Evolutionary conservation across 2,797 vertebrate species (phyloP).

Genomic region (Sebastes oblongus): DNA sequence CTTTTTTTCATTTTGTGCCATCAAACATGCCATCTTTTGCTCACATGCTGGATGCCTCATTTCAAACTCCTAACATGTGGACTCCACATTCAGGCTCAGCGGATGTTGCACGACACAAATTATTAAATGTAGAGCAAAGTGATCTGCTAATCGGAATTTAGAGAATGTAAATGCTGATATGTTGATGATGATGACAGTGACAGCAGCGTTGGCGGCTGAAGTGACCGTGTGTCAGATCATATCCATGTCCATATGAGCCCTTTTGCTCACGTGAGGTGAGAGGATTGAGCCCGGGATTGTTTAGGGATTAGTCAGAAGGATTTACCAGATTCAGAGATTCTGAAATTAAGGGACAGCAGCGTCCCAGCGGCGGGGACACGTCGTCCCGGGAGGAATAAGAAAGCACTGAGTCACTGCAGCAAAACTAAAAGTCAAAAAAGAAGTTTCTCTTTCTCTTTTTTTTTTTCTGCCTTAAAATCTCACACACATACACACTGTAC

Average conservation of each 20-base stretch:
- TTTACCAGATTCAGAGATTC: constrained; percentile 66
- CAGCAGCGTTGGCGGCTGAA: constrained; percentile 2
- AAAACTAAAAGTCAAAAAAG: constrained; percentile 28
- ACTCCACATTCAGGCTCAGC: background rate
- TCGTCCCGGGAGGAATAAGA: constrained; percentile 60
- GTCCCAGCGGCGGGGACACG: constrained; percentile 24
- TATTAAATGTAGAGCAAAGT: constrained; percentile 33
- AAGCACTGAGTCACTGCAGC: constrained; percentile 32
- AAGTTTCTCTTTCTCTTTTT: background rate
- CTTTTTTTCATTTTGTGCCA: background rate
- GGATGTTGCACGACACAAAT: constrained; percentile 4
- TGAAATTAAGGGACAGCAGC: constrained; percentile 63
- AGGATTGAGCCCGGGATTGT: constrained; percentile 76
- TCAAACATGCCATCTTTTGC: background rate
- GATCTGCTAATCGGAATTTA: constrained; percentile 31
- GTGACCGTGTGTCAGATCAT: constrained; percentile 60
- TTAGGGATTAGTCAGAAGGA: constrained; percentile 76
- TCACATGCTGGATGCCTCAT: background rate
- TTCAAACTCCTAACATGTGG: background rate
- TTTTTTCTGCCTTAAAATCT: background rate
- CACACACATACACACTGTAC: background rate
- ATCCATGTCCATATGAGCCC: constrained; percentile 61
- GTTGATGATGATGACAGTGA: background rate
- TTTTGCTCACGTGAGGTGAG: constrained; percentile 72
- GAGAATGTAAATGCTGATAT: constrained; percentile 31